A percentile compares a stretch with the other conserved stretches of the same genome.
Conservation (phyloP, 1,140 invertebrate species). For the Heliconius melpomene region DNA sequence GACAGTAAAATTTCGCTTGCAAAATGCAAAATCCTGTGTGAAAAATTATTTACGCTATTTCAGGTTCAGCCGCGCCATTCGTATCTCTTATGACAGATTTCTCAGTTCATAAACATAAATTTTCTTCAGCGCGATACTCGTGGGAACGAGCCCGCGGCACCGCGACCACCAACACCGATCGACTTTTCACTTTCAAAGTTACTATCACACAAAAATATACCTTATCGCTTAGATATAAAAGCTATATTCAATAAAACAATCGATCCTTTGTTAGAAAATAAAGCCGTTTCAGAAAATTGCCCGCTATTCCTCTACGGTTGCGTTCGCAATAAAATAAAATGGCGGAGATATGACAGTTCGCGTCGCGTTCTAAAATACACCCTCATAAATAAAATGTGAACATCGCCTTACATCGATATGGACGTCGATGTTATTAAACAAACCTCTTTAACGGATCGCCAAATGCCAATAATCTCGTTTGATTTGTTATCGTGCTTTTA, state of each 20-base stretch:
- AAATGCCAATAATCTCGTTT: constrained; percentile 31
- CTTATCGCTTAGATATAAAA: constrained; percentile 34
- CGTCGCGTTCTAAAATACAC: constrained; percentile 46
- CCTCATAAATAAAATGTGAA: constrained; percentile 67
- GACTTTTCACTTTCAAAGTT: constrained; percentile 74
- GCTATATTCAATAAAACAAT: constrained; percentile 26
- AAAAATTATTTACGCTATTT: constrained; percentile 79
- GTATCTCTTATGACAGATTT: constrained; percentile 79
- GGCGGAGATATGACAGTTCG: constrained; percentile 52
- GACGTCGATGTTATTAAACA: constrained; percentile 47
- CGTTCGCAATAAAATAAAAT: constrained; percentile 71
- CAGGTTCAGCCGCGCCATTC: constrained; percentile 70
- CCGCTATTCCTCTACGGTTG: constrained; percentile 54
- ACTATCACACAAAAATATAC: constrained; percentile 44
- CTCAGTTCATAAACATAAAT: constrained; percentile 79
- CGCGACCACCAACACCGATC: constrained; percentile 73
- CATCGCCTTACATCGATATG: constrained; percentile 58
- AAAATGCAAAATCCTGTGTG: constrained; percentile 58
- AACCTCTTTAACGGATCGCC: constrained; percentile 34
- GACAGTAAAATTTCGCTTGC: constrained; percentile 14
- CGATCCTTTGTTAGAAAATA: constrained; percentile 65
- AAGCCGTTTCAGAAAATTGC: constrained; percentile 77
- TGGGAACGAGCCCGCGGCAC: constrained; percentile 70
- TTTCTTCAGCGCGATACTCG: constrained; percentile 75
- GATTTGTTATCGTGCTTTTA: constrained; percentile 38